phyloP scores from a whole-genome alignment of 2,113 vertebrate genomes.

The Ascaphus truei region DNA sequence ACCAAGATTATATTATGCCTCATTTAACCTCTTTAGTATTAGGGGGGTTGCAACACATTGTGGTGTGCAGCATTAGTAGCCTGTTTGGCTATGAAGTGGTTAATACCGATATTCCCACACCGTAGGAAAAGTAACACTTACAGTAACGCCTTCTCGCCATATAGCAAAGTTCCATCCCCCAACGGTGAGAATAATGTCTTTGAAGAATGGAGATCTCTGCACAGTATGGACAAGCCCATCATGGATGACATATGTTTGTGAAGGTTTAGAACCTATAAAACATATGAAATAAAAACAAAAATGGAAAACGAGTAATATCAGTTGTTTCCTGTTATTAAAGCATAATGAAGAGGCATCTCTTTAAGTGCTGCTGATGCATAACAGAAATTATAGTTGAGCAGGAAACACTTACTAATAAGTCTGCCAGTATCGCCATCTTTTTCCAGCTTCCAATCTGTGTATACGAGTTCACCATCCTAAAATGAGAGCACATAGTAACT shows the following conservation, averaged over 20 bases:
- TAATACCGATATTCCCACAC: too few species aligned
- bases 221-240: constrained; percentile 69
- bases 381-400: too few species aligned
- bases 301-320: too few species aligned
- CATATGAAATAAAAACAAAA: not conserved
- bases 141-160: constrained; percentile 84
- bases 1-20: not conserved
- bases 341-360: too few species aligned
- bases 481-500: too few species aligned
- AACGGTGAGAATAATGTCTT: constrained; percentile 76
- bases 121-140: constrained; percentile 65
- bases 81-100: too few species aligned
- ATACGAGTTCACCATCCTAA: constrained; percentile 78
- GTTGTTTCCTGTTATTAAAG: too few species aligned
- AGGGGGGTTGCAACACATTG: too few species aligned
- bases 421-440: constrained; percentile 57
- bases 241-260: constrained; percentile 47
- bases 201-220: constrained; percentile 84
- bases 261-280: constrained; percentile 9
- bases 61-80: too few species aligned
- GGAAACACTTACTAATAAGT: constrained; percentile 68
- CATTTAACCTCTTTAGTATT: too few species aligned
- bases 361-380: too few species aligned
- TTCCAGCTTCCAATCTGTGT: constrained; percentile 74
- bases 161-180: constrained; percentile 81